Evolutionary conservation across 1,140 invertebrate genomes (phyloP), one percentile per base, ranked within the genome.

Genomic region (Heliconius congener): DNA sequence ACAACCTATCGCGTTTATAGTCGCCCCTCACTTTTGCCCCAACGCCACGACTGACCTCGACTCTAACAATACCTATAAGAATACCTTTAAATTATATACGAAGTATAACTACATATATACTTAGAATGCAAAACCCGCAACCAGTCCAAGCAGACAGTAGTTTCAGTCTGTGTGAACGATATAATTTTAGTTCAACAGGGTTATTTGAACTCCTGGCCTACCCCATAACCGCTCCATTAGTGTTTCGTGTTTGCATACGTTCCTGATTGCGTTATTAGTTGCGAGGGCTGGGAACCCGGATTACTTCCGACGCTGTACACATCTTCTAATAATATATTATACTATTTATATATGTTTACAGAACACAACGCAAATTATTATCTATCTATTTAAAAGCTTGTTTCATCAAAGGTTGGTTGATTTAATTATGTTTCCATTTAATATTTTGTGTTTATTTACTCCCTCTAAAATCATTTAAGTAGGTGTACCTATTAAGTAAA

Each of bases 221-320:
- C 23, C 3, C 60, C 30, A 66, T 30, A 66, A 66, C 60, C 60
- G 60, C 71, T 72, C 71, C 71, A 71, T 72, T 72, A 42, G n/a
- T 76, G 60, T 76, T 76, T 46, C 74, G 37, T 76, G 57, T 76
- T 76, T 46, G 60, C 74, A 76, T 76, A 76, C 74, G 60, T 76
- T 46, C 37, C 57, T 70, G 60, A 70, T 76, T 76, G 50, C 42
- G 57, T 76, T 70, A 70, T 76, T 76, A 76, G 60, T 70, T 42
- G 74, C 23, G 27, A 66, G 27, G 27, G 60, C n/a, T 66, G 60
- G 13, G 13, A 66, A 66, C 60, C 23, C 60, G 60, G 60, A 66
- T 66, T 66, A 66, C 27, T 66, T 66, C 13, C 60, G 11, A 30
- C 60, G 13, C 3, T 57, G 11, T 66, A 30, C 9, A 66, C 27